These are phyloP conservation scores for Euura lappo DNA, from an alignment of 1,140 invertebrate genomes.

Conservation along the genomic window DNA sequence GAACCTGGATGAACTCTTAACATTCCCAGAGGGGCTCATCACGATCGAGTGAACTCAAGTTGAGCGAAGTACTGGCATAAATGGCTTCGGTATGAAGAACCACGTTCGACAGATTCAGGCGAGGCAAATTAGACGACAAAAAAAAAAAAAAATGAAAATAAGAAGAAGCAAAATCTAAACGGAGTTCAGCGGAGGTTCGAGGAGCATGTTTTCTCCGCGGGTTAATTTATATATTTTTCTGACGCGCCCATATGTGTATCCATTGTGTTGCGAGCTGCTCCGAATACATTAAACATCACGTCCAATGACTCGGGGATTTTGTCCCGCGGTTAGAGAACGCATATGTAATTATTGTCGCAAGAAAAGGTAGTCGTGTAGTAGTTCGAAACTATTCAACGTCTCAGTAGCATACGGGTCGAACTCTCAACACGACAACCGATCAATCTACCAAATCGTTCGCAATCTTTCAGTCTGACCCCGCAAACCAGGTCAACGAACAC, in stretches of 20 bases:
- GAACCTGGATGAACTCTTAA: too few relatives aligned
- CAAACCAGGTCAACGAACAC: too few relatives aligned
- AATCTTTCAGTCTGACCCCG: neutral
- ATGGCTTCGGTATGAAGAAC: too few relatives aligned
- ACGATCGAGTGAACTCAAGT: too few relatives aligned
- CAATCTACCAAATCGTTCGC: neutral
- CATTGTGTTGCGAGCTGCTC: neutral
- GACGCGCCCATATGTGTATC: neutral
- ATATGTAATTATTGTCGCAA: neutral
- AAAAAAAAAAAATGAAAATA: too few relatives aligned
- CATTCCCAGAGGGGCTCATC: too few relatives aligned
- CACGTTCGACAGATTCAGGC: too few relatives aligned
- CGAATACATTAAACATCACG: slow-evolving; percentile 5
- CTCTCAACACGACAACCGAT: neutral
- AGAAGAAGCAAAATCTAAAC: too few relatives aligned
- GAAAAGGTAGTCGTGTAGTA: neutral
- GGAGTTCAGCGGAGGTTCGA: neutral
- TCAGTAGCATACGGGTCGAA: neutral
- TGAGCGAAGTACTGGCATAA: too few relatives aligned
- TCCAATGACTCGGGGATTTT: slow-evolving; percentile 5
- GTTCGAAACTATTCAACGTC: neutral
- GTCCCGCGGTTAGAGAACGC: neutral
- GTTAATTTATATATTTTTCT: slow-evolving; percentile 6
- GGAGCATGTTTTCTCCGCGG: neutral
- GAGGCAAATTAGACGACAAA: too few relatives aligned